Evolutionary conservation across 2,888 invertebrate genomes (phyloP).

Genomic region (Perizoma affinitatum): DNA sequence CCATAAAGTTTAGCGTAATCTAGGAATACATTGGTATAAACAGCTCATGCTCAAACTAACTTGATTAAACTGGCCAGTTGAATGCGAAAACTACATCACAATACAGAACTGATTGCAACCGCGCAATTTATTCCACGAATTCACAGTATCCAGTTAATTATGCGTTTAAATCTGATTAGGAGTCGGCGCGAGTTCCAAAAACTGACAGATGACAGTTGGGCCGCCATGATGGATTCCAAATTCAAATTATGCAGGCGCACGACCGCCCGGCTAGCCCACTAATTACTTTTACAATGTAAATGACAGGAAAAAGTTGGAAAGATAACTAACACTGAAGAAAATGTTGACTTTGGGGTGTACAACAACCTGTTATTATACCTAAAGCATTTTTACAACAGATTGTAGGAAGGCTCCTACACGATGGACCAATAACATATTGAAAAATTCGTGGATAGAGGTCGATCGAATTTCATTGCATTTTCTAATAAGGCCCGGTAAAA

Average conservation of each 20-base stretch:
- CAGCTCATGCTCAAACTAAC: not conserved
- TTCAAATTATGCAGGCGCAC: constrained; percentile 73
- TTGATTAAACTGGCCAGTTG: not conserved
- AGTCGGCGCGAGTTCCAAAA: constrained; percentile 64
- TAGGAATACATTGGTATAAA: too few species aligned
- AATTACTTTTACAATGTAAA: constrained; percentile 65
- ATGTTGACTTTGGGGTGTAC: not conserved
- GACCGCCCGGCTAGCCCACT: constrained; percentile 57
- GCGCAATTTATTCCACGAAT: constrained; percentile 8
- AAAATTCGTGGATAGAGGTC: too few species aligned
- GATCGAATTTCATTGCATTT: too few species aligned
- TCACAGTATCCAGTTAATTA: constrained; percentile 15
- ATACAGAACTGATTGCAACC: constrained; percentile 13
- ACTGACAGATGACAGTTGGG: constrained; percentile 66
- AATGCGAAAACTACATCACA: constrained; percentile 5
- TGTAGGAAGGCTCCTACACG: too few species aligned
- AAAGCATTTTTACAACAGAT: too few species aligned
- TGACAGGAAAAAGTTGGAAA: constrained; percentile 33
- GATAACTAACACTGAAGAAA: not conserved
- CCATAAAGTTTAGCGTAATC: too few species aligned
- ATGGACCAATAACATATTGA: too few species aligned
- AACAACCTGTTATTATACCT: too few species aligned
- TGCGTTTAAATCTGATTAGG: constrained; percentile 61
- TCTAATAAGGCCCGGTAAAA: too few species aligned
- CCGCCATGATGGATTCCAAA: constrained; percentile 63